Evolutionary conservation across 2,888 invertebrate species (phyloP).

Genomic region (Agonum fuliginosum): DNA sequence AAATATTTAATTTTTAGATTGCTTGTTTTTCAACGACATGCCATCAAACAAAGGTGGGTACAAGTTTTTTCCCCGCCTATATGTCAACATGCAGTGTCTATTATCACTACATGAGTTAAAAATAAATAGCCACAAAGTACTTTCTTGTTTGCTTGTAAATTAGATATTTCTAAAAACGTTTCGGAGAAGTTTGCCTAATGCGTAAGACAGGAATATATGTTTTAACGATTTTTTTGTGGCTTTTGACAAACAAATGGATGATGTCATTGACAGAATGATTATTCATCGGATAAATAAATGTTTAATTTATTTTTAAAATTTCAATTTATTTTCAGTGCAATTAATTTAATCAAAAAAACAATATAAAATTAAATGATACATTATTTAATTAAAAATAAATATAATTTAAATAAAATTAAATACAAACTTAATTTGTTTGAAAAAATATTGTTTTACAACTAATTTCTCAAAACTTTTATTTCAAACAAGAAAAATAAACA

Average conservation of each 20-base stretch:
- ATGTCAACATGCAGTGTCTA: constrained; percentile 52
- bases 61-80: constrained; percentile 48
- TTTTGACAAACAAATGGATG: constrained; percentile 20
- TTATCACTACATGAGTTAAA: constrained; percentile 55
- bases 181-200: constrained; percentile 36
- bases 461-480: too few relatives aligned
- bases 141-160: constrained; percentile 55
- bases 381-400: constrained; percentile 27
- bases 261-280: constrained; percentile 10
- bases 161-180: constrained; percentile 52
- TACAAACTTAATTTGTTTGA: too few relatives aligned
- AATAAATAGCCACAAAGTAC: constrained; percentile 53
- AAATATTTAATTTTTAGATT: constrained; percentile 57
- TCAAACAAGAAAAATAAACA: too few relatives aligned
- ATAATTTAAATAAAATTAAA: constrained; percentile 1
- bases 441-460: too few relatives aligned
- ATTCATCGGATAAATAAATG: neutral
- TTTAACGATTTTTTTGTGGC: constrained; percentile 8
- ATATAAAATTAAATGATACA: constrained; percentile 28
- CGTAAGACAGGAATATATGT: constrained; percentile 40
- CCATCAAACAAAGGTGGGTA: constrained; percentile 57
- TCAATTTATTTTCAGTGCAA: neutral
- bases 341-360: constrained; percentile 12
- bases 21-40: constrained; percentile 56
- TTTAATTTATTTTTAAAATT: constrained; percentile 11